Evolutionary conservation across 2,113 vertebrate genomes (phyloP), one percentile per base, ranked within the genome.

Genomic region (Ancistrus triradiatus): DNA sequence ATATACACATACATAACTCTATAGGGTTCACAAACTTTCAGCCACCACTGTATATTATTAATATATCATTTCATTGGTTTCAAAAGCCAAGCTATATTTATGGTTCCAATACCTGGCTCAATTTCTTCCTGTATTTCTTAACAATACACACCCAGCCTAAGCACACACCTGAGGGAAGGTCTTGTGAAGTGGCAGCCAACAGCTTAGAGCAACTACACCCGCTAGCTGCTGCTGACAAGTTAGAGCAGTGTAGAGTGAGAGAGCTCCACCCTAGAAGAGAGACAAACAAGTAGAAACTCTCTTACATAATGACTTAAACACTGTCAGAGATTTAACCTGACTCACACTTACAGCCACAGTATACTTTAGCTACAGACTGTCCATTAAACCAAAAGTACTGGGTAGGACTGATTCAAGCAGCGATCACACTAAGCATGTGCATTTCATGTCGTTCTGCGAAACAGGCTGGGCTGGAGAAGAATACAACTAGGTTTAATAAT

Each of bases 231-330:
- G 91, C 74, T 93, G 91, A 78, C 88, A 93, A 64, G 95, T 98
- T 56, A 99, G 90, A 50, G 96, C 94, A 0, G 96, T 99, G 72
- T 99, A 99, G 74, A 99, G 86, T 35, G 96, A 96, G 74, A 98
- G 79, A 14, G 95, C 96, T 3, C 96, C 96, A 6, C 96, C 96
- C 95, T 98, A 75, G 66, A n/a, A 4, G 47, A 68, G 31, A 1
- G 5, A 46, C 9, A 40, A 25, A 22, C 9, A 37, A 6, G 18
- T 21, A 44, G 25, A 68, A 50, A 15, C 35, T 10, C 15, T 21
- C 18, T 40, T 28, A 21, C 4, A 27, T 17, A 44, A 46, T 44
- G 11, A 25, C 7, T 40, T 50, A 40, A 40, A 28, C 9, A 24
- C 4, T n/a, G 8, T 7, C 46, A 49, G 6, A 15, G 1, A 42